Evolutionary conservation across 2,888 invertebrate species (phyloP).

Genomic region (Cheilosia scutellata): DNA sequence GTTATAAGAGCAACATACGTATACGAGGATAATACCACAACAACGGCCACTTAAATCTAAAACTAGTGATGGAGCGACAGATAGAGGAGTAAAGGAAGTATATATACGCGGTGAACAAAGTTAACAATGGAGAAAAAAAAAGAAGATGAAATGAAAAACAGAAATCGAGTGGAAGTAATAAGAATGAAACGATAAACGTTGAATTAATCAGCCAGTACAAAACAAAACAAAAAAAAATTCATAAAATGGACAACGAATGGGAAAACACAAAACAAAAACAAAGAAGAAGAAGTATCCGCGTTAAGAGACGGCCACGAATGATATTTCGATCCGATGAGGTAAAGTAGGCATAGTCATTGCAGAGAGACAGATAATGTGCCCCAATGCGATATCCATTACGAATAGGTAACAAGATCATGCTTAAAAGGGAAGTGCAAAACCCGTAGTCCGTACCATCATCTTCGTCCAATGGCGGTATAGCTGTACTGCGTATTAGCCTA

Average conservation of each 20-base stretch:
- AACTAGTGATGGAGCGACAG: not conserved
- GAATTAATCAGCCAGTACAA: slow-evolving; percentile 48
- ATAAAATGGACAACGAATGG: slow-evolving; percentile 16
- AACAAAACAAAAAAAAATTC: slow-evolving; percentile 16
- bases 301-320: not conserved
- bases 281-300: slow-evolving; percentile 4
- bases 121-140: not conserved
- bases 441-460: slow-evolving; percentile 32
- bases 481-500: slow-evolving; percentile 34
- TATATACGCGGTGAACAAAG: slow-evolving; percentile 17
- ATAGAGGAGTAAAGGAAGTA: not conserved
- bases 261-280: slow-evolving; percentile 8
- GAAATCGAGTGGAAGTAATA: slow-evolving; percentile 42
- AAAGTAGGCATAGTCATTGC: slow-evolving; percentile 38
- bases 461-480: slow-evolving; percentile 4
- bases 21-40: slow-evolving; percentile 54
- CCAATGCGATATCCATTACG: slow-evolving; percentile 69
- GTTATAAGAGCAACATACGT: slow-evolving; percentile 1
- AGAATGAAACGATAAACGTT: slow-evolving; percentile 53
- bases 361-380: slow-evolving; percentile 40
- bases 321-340: slow-evolving; percentile 11
- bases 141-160: slow-evolving; percentile 7
- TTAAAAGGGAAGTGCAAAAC: slow-evolving; percentile 52
- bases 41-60: slow-evolving; percentile 56
- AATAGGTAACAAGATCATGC: slow-evolving; percentile 68